phyloP scores from a whole-genome alignment of 2,797 vertebrate species.

The Eutrigla gurnardus region DNA sequence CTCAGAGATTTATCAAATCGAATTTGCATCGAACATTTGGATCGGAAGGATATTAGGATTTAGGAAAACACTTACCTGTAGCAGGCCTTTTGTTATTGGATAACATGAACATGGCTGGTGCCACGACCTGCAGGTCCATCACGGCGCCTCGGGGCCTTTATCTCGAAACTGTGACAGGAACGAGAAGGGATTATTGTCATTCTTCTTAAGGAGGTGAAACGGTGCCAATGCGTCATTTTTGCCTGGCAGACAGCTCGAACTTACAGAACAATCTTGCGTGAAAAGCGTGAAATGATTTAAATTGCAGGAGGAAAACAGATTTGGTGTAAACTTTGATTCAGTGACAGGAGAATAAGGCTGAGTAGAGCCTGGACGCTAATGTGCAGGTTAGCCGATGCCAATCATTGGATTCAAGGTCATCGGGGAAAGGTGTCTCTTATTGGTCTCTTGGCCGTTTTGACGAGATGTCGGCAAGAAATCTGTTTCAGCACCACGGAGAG shows the following conservation, averaged over 20 bases:
- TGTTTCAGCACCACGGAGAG: conserved; percentile 62
- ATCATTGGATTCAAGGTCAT: conserved; percentile 29
- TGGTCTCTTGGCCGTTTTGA: conserved; percentile 17
- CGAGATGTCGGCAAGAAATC: background rate
- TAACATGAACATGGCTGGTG: conserved; percentile 24
- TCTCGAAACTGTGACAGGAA: conserved; percentile 43
- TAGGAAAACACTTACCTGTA: background rate
- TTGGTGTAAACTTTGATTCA: conserved; percentile 4
- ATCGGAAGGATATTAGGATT: background rate
- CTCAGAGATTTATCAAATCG: background rate
- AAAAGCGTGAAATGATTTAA: conserved; percentile 22
- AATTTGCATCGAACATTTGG: background rate
- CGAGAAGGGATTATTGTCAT: conserved; percentile 32
- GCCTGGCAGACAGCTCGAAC: conserved; percentile 8
- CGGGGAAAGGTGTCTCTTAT: background rate
- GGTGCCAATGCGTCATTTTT: conserved; percentile 22
- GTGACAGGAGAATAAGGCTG: background rate
- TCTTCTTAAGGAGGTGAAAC: background rate
- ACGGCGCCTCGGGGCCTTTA: conserved; percentile 53
- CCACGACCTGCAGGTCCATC: conserved; percentile 59
- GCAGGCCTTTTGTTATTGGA: conserved; percentile 13
- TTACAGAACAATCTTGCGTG: conserved; percentile 24
- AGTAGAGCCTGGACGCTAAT: conserved; percentile 6
- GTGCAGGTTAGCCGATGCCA: conserved; percentile 6
- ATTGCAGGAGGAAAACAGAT: conserved; percentile 6